Evolutionary conservation across 2,797 vertebrate species (phyloP), one percentile per base, ranked within the genome.

Genomic region (Microctenopoma stevenorrisi): DNA sequence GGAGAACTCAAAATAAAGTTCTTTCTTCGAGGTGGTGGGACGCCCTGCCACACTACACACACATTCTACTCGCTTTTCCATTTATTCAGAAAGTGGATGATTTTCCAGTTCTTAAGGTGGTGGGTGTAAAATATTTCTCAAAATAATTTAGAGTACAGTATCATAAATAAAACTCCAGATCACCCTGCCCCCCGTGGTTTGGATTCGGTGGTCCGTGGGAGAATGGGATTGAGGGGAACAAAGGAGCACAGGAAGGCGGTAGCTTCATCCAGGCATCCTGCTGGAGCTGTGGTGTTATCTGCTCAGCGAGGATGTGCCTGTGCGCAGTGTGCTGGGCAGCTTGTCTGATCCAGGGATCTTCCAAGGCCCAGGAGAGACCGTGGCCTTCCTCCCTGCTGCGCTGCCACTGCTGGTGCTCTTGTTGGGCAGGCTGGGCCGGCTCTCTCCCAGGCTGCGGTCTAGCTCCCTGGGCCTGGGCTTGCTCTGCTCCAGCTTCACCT

Each of bases 301-400:
- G 95, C 96, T 95, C 88, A 96, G 95, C 63, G 96, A 95, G 89
- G 96, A 96, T 61, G 96, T 93, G 84, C 95, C 95, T 16, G 96
- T 94, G 79, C 96, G 95, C 84, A 98, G 94, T 42, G 93, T 91
- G 74, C 95, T 94, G 42, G 97, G 95, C 89, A 98, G 94, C 94
- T 96, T 97, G 90, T 99, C 96, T 0, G 95, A 96, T 73, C 96
- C 97, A 0, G 98, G 98, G 88, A 99, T 97, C 93, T 96, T 98
- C 98, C 98, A 99, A 0, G 96, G 97, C 78, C 98, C 98, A 0
- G 97, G 98, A 56, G 96, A 97, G 79, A 98, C 95, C 0, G 96
- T 95, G 81, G 94, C 94, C 93, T 96, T 99, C 87, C 96, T 95
- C 84, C 94, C 92, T 11, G 94, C 81, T 55, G 88, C 90, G 58